These are phyloP conservation scores for Leptopterna dolabrata DNA, from an alignment of 2,888 invertebrate species.

Conservation along the genomic window DNA sequence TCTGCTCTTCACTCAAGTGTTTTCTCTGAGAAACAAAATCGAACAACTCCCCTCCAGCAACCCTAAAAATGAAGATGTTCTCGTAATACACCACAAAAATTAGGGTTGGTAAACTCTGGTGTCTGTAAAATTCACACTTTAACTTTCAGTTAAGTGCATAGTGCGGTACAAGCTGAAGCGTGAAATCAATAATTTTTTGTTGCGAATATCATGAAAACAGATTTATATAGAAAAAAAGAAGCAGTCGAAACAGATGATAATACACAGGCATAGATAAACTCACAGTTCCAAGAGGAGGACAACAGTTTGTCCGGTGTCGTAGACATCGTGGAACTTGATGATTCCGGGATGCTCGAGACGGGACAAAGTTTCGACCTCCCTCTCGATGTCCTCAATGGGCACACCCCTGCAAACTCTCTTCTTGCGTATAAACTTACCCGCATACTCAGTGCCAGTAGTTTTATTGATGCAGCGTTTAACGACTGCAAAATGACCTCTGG, in stretches of 20 bases:
- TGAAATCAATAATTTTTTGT: too few species aligned
- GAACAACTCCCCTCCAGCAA: conserved; percentile 76
- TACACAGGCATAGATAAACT: conserved; percentile 53
- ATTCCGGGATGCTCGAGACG: conserved; percentile 74
- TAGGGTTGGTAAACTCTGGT: too few species aligned
- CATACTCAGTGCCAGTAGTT: conserved; percentile 70
- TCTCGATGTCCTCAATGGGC: conserved; percentile 72
- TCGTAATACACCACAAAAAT: background rate
- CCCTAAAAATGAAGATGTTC: conserved; percentile 63
- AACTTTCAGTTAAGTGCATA: too few species aligned
- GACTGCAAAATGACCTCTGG: conserved; percentile 75
- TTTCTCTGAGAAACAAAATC: conserved; percentile 67
- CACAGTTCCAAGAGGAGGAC: conserved; percentile 73
- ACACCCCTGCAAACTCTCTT: conserved; percentile 72
- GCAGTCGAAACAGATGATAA: too few species aligned
- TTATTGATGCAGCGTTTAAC: conserved; percentile 72
- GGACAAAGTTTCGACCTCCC: conserved; percentile 72
- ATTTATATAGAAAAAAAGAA: too few species aligned
- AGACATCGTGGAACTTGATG: conserved; percentile 73
- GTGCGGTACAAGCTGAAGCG: too few species aligned
- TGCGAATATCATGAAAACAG: too few species aligned
- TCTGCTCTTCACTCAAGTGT: conserved; percentile 58
- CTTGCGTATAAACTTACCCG: conserved; percentile 76
- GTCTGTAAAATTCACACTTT: too few species aligned
- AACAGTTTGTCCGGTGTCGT: conserved; percentile 72